Evolutionary conservation across 2,797 vertebrate genomes (phyloP), one percentile per base, ranked within the genome.

Genomic region (Notolepis coatsorum): DNA sequence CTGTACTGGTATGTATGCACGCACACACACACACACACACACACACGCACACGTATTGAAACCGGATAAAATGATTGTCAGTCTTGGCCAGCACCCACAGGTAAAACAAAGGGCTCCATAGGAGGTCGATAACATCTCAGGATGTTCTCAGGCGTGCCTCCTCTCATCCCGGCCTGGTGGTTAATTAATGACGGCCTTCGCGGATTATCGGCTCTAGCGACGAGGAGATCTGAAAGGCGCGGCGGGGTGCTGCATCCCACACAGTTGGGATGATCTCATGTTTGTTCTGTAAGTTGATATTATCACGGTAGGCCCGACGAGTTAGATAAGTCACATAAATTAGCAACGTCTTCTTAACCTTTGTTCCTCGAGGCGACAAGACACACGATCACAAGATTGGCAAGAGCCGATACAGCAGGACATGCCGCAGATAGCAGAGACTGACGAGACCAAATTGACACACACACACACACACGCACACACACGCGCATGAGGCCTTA

Each of bases 41-140:
- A 33, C 48, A 21, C 18, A 25, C 31, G 1, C 18, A 43, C 41
- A 43, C 17, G n/a, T 7, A 7, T 2, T 9, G 25, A 51, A 4
- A 65, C 28, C 18, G 23, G 33, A 30, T 9, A n/a, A 13, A 30
- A 42, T 28, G 49, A 61, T 57, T 62, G 57, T 50, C 55, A 45
- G 15, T 52, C 9, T 28, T 63, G 62, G 57, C 24, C 30, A 43
- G 41, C 21, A 7, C 46, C 42, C 59, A 20, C 31, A 43, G 21
- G 33, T 30, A 28, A 69, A 64, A 84, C 76, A 73, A 68, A 45
- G 64, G 10, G 53, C 71, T 53, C 45, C 52, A 43, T 80, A 5
- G 55, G 2, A 15, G 20, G 61, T 7, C 5, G 43, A 61, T 54
- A 60, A 61, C 65, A 12, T 15, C 48, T 57, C 23, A 50, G 6